Evolutionary conservation across 2,888 invertebrate species (phyloP), one percentile per base, ranked within the genome.

Genomic region (Ecliptopera silaceata): DNA sequence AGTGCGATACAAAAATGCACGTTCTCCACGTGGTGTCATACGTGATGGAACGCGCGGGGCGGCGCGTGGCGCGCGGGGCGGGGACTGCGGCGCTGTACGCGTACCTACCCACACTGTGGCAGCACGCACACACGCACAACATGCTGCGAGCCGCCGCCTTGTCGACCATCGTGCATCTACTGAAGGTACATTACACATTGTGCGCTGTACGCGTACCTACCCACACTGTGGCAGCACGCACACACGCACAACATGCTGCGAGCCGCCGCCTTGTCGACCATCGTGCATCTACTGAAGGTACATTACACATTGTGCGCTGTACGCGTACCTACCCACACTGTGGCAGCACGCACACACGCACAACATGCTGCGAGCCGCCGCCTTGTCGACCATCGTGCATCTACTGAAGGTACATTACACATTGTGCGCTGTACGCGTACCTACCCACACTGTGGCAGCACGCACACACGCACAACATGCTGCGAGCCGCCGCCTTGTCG

Each of bases 1-100:
- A 98, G 86, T 97, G 97, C 87, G 98, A 98, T 82, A 97, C 97
- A 1, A 98, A 98, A 94, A 97, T 98, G 96, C 96, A 97, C 80
- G 96, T 98, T 17, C 92, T 99, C 32, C 96, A 96, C 84, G 97
- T 97, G 56, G 93, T 98, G 82, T 97, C 97, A 41, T 95, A 96
- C 78, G 94, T 98, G 76, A 95, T 97, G 71, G 97, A 98, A 86
- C 93, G 97, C 53, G 95, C 97, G 80, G 97, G 93, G 45, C 93
- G 94, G 48, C 95, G 96, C 44, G 94, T 97, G 61, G 97, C 97
- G 74, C 93, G 96, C 64, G 95, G 97, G 74, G 78, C 70, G 2
- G 79, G 77, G 45, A 64, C 77, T 49, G 81, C 92, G 93, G 54
- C 95, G 12, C 92, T 98, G 50, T 94, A 96, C 68, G 93, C 94